These are phyloP conservation scores for Drosophila lacteicornis DNA, from an alignment of 1,140 invertebrate genomes.

Conservation along the genomic window DNA sequence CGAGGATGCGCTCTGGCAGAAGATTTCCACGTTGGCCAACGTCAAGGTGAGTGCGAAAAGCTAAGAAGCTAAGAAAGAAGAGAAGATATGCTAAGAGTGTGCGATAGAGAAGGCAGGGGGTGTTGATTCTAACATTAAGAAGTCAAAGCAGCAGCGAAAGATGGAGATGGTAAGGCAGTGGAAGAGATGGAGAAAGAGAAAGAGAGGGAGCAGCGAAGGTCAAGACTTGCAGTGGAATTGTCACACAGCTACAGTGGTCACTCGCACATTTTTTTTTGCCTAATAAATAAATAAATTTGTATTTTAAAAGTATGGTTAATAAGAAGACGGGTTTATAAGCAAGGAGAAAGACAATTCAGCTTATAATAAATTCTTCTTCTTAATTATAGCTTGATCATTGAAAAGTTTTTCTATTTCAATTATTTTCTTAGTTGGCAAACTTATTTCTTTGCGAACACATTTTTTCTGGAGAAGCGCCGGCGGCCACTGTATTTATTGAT, in stretches of 20 bases:
- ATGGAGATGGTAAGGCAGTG: not conserved
- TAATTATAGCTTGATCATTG: not conserved
- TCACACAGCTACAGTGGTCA: constrained; percentile 25
- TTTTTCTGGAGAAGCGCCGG: not conserved
- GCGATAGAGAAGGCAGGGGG: not conserved
- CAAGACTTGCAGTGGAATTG: constrained; percentile 23
- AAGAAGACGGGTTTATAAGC: too few species aligned
- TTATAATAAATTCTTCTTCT: not conserved
- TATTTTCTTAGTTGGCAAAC: not conserved
- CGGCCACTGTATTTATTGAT: constrained; percentile 33
- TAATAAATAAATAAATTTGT: not conserved
- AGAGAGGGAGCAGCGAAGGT: constrained; percentile 16
- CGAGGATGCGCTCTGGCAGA: constrained; percentile 82
- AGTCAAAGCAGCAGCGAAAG: not conserved
- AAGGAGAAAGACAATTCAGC: too few species aligned
- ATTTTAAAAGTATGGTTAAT: too few species aligned
- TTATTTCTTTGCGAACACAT: not conserved
- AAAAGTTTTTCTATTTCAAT: not conserved
- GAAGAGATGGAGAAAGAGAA: not conserved
- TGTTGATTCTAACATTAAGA: constrained; percentile 7
- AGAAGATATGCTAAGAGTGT: not conserved
- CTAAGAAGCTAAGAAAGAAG: constrained; percentile 1
- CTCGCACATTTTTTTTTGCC: too few species aligned
- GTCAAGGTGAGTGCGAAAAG: constrained; percentile 71
- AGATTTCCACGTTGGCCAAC: constrained; percentile 81